phyloP scores from a whole-genome alignment of 1,140 invertebrate genomes.

The Drosophila kurseongensis region DNA sequence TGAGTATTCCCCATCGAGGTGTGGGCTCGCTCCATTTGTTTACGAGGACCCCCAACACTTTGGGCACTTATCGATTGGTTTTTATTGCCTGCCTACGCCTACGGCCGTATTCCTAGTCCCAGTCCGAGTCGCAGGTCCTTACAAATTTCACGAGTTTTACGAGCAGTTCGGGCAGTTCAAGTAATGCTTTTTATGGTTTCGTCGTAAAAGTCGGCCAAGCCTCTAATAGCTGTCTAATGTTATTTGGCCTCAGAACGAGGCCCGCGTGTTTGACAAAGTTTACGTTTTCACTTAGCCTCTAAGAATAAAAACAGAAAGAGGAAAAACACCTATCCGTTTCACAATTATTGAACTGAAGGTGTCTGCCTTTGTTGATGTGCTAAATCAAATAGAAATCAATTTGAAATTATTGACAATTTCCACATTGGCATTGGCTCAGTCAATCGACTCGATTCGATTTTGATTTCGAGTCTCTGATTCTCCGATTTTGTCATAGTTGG shows the following conservation, averaged over 20 bases:
- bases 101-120: not conserved
- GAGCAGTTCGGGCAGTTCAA: conserved; percentile 59
- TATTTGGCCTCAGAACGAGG: conserved; percentile 53
- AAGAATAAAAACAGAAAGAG: not conserved
- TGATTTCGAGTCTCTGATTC: conserved; percentile 50
- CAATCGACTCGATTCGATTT: conserved; percentile 54
- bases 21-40: conserved; percentile 47
- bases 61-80: conserved; percentile 70
- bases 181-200: conserved; percentile 73
- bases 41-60: conserved; percentile 65
- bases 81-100: conserved; percentile 61
- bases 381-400: conserved; percentile 84
- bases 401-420: conserved; percentile 84
- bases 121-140: conserved; percentile 23
- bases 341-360: conserved; percentile 58
- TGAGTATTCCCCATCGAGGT: conserved; percentile 8
- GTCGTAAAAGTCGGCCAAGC: conserved; percentile 75
- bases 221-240: conserved; percentile 78
- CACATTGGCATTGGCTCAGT: conserved; percentile 78
- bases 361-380: conserved; percentile 57
- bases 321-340: conserved; percentile 15
- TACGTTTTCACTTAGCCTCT: conserved; percentile 63
- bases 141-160: conserved; percentile 73
- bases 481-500: conserved; percentile 69
- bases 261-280: conserved; percentile 53